These are phyloP conservation scores for Balaeniceps rex DNA, from an alignment of 2,113 vertebrate species.

Conservation along the genomic window DNA sequence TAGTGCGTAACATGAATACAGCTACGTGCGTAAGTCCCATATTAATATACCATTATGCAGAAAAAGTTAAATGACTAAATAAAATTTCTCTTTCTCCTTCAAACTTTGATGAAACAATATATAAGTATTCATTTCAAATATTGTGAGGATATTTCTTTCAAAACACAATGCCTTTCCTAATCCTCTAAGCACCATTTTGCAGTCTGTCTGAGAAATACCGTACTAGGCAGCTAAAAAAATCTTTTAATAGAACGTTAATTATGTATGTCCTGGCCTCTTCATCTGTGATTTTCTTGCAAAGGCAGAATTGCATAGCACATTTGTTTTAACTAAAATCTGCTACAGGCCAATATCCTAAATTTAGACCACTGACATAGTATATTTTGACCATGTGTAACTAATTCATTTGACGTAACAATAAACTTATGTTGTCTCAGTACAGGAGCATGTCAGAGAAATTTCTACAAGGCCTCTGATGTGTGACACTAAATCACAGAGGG, in stretches of 20 bases:
- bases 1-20: neutral
- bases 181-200: neutral
- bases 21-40: rapidly evolving
- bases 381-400: neutral
- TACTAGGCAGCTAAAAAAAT: neutral
- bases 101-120: neutral
- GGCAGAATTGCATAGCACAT: neutral
- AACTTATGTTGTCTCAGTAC: neutral
- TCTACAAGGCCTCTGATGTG: neutral
- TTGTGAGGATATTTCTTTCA: neutral
- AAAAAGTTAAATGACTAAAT: neutral
- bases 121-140: neutral
- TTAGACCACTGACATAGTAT: neutral
- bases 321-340: neutral
- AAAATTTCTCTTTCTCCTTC: neutral
- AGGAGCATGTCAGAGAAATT: neutral
- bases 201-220: neutral
- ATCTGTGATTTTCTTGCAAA: neutral
- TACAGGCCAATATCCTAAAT: neutral
- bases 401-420: neutral
- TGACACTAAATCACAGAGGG: neutral
- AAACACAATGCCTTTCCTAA: neutral
- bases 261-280: neutral
- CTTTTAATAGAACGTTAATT: neutral
- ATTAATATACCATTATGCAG: neutral